These are phyloP conservation scores for Bucorvus abyssinicus DNA, from an alignment of 2,797 vertebrate genomes.

Conservation along the genomic window DNA sequence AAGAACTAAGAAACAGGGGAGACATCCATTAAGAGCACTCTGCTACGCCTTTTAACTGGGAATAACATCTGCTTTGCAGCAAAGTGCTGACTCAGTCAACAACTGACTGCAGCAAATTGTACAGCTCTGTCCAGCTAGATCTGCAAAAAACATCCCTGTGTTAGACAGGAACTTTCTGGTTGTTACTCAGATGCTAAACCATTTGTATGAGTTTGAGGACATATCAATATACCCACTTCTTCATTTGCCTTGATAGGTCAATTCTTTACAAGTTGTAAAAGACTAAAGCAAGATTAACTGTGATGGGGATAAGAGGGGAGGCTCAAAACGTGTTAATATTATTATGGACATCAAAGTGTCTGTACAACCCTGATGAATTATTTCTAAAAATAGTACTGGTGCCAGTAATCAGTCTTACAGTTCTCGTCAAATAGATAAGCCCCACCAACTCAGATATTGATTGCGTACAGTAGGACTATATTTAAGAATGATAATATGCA, in stretches of 20 bases:
- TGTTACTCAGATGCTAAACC: not conserved
- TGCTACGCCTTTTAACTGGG: not conserved
- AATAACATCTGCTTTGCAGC: not conserved
- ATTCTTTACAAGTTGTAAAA: not conserved
- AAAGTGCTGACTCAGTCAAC: not conserved
- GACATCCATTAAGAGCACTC: not conserved
- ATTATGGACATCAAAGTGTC: slow-evolving; percentile 27
- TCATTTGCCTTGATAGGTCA: not conserved
- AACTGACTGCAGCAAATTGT: not conserved
- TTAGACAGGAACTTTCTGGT: not conserved
- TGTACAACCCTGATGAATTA: slow-evolving; percentile 61
- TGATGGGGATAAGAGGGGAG: not conserved
- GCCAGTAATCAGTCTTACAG: slow-evolving; percentile 46
- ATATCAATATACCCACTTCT: not conserved
- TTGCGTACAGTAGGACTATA: slow-evolving; percentile 18
- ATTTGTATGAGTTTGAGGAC: not conserved
- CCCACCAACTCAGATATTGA: slow-evolving; percentile 28
- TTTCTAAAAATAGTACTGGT: slow-evolving; percentile 48
- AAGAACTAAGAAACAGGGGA: not conserved
- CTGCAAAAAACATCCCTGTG: not conserved
- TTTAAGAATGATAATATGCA: not conserved
- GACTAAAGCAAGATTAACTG: not conserved
- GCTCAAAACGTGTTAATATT: not conserved
- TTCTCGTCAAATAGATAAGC: slow-evolving; percentile 47
- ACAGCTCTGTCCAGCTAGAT: not conserved